Evolutionary conservation across 2,888 invertebrate species (phyloP).

Genomic region (Agrochola litura): DNA sequence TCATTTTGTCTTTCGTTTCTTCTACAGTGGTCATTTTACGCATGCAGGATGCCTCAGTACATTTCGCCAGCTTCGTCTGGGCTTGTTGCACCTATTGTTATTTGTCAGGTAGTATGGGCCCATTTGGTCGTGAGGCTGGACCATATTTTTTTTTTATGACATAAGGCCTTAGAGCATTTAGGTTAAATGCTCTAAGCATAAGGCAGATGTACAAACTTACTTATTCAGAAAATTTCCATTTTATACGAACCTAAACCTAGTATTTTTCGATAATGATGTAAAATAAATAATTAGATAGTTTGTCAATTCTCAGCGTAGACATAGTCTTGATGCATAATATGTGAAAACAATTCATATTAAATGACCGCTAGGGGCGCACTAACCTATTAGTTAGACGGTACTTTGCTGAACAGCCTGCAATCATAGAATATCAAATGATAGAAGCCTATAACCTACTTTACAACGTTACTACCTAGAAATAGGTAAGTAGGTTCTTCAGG

Average conservation of each 20-base stretch:
- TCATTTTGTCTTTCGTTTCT: no score
- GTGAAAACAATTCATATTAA: conserved; percentile 11
- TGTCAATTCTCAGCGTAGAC: neutral
- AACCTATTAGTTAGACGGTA: conserved; percentile 11
- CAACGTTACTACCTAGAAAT: conserved; percentile 19
- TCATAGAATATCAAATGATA: conserved; percentile 38
- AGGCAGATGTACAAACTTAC: neutral
- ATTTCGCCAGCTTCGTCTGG: neutral
- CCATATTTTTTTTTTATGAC: neutral
- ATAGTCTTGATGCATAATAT: neutral
- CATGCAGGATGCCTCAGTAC: no score
- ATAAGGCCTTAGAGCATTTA: no score
- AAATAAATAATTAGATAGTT: no score
- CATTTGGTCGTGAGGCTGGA: neutral
- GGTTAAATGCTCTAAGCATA: no score
- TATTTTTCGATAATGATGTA: neutral
- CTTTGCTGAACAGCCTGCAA: conserved; percentile 22
- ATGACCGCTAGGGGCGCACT: conserved; percentile 9
- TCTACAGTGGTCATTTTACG: no score
- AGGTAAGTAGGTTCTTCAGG: neutral
- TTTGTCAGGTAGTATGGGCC: neutral
- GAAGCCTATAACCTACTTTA: conserved; percentile 13
- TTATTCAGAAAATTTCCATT: neutral
- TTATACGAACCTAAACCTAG: neutral
- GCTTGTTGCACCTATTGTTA: neutral